Evolutionary conservation across 2,888 invertebrate genomes (phyloP), one percentile per base, ranked within the genome.

Genomic region (Hydrotaea diabolus): DNA sequence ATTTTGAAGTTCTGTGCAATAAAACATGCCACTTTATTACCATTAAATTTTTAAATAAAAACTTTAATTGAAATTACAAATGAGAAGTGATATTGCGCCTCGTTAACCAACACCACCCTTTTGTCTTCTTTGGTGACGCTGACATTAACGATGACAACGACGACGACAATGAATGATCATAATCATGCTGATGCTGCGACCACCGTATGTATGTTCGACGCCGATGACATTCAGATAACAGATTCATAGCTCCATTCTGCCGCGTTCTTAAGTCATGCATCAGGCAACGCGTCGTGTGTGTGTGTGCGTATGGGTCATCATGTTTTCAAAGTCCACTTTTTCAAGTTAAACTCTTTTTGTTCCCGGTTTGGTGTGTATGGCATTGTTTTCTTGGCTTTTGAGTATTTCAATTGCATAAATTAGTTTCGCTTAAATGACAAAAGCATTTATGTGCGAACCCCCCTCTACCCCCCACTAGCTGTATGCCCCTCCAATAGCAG

Each of bases 401-500:
- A 69, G 69, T 69, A 21, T 69, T 69, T 82, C 82, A 85, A 85
- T 82, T 85, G 85, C 76, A 82, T 85, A 85, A 85, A 85, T 85
- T 85, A 85, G 85, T 77, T 57, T 62, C 77, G 78, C 76, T 79
- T 74, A 82, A 82, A 82, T 82, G 82, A 79, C 82, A 82, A 79
- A 69, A 57, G 43, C 73, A 85, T 82, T 69, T 85, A 75, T 81
- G 77, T 80, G 64, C 80, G 75, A 57, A 23, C 75, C 21, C 72
- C 31, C 57, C 71, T 15, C 23, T 19, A 39, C 15, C 49, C 19
- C 17, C 17, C 11, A 11, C 21, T 13, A 69, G 9, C 64, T 21
- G 31, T 77, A 80, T 36, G n/a, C 13, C 31, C 2, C 31, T 31
- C 31, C 53, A 69, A 64, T 21, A 59, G 26, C 64, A 84, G 78